A percentile compares a stretch with the other conserved stretches of the same genome.
Conservation (phyloP, 2,113 vertebrate species). For the Pseudorhombus dupliciocellatus region DNA sequence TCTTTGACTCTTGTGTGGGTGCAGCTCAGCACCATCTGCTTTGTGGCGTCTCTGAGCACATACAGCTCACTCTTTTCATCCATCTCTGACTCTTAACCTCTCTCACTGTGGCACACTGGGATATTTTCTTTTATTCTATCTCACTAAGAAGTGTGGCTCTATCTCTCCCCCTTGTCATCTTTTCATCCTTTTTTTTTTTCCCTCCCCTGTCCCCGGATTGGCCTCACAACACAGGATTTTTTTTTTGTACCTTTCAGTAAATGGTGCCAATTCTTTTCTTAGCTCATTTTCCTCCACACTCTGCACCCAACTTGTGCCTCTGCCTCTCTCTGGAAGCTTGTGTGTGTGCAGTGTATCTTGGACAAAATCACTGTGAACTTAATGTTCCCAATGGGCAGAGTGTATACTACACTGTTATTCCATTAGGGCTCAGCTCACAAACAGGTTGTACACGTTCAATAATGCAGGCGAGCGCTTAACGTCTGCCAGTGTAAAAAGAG, state of each 20-base stretch:
- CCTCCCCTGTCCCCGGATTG: conserved; percentile 20
- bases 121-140: conserved; percentile 33
- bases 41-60: conserved; percentile 26
- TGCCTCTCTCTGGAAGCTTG: conserved; percentile 4
- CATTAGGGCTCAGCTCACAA: conserved; percentile 57
- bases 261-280: conserved; percentile 21
- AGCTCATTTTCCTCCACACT: conserved; percentile 1
- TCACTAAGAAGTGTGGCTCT: neutral
- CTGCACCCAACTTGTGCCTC: conserved; percentile 2
- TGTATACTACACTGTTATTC: conserved; percentile 58
- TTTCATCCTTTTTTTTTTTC: conserved; percentile 42
- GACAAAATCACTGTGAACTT: conserved; percentile 56
- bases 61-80: conserved; percentile 37
- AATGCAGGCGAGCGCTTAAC: conserved; percentile 56
- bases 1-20: conserved; percentile 21
- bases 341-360: conserved; percentile 30
- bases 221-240: conserved; percentile 12
- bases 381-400: conserved; percentile 46
- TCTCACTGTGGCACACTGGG: neutral
- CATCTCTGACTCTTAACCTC: conserved; percentile 33
- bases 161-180: conserved; percentile 4
- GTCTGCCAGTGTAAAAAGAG: conserved; percentile 33
- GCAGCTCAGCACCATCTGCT: conserved; percentile 25
- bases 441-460: conserved; percentile 51
- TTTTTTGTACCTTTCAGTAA: conserved; percentile 26